Conservation (phyloP, 2,888 invertebrate species). For the Macrophya annulata region DNA sequence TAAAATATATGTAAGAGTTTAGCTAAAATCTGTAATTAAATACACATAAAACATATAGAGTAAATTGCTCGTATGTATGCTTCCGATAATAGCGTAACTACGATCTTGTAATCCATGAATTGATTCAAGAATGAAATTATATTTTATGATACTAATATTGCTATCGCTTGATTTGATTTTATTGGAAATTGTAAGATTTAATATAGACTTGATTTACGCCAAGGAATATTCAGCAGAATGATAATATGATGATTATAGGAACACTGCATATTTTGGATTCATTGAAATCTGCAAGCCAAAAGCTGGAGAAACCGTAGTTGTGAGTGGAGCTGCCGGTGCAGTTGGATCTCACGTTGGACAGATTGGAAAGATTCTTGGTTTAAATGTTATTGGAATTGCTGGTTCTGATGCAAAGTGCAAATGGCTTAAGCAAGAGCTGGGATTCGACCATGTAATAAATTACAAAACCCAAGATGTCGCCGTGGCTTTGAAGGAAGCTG, state of each 20-base stretch:
- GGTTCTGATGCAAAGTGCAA: slow-evolving; percentile 87
- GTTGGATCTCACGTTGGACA: slow-evolving; percentile 90
- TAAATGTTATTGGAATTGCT: slow-evolving; percentile 87
- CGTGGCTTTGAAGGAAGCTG: slow-evolving; percentile 82
- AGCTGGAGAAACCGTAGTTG: slow-evolving; percentile 87
- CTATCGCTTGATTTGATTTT: background rate
- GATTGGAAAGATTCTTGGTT: slow-evolving; percentile 87
- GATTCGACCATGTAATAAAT: slow-evolving; percentile 87
- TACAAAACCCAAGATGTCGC: slow-evolving; percentile 85
- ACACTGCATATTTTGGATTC: slow-evolving; percentile 89
- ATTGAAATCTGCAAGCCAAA: slow-evolving; percentile 87
- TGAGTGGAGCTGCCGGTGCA: slow-evolving; percentile 89
- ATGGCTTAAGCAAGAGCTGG: slow-evolving; percentile 85
- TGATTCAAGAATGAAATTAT: no score
- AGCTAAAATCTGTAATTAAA: no score
- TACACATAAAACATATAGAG: no score
- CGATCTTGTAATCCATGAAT: no score
- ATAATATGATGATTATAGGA: slow-evolving; percentile 86
- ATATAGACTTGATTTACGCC: background rate
- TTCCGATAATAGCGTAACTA: no score
- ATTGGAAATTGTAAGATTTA: background rate
- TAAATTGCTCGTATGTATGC: no score
- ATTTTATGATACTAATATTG: no score
- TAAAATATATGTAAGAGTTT: no score
- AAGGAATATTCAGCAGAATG: slow-evolving; percentile 80